A percentile compares a stretch with the other conserved stretches of the same genome.
Evolutionary conservation across 2,113 vertebrate species (phyloP).

Genomic region (Chloroceryle aenea): DNA sequence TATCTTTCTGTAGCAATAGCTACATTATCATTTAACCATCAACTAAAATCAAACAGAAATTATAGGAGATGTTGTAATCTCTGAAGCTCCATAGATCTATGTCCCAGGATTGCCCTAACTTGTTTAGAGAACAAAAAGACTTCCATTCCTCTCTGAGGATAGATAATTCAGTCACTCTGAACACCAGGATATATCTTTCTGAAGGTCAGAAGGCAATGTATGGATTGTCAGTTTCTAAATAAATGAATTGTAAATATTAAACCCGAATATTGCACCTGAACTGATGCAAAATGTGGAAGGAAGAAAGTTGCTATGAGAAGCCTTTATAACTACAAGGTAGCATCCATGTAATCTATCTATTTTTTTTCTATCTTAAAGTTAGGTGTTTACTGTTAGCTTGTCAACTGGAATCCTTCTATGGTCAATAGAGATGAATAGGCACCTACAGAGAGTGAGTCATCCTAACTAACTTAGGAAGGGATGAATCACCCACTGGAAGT

Average conservation of each 20-base stretch:
- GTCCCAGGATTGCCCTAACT: background rate
- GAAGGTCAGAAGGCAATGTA: background rate
- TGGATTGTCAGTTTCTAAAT: background rate
- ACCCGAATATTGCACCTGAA: background rate
- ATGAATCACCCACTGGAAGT: conserved; percentile 39
- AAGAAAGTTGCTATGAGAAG: background rate
- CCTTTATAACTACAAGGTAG: background rate
- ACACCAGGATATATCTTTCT: background rate
- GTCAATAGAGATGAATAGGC: conserved; percentile 42
- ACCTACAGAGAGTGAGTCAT: conserved; percentile 35
- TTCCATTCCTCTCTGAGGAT: background rate
- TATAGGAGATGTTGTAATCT: background rate
- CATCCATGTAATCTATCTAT: background rate
- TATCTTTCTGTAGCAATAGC: background rate
- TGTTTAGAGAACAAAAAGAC: background rate
- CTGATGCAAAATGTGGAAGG: background rate
- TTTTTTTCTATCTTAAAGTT: background rate
- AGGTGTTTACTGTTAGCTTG: background rate
- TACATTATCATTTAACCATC: background rate
- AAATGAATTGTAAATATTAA: background rate
- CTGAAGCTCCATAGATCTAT: background rate
- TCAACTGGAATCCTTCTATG: conserved; percentile 5
- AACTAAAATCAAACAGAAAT: background rate
- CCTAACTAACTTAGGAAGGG: background rate
- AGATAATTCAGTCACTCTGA: background rate